These are phyloP conservation scores for Aphelenchoides besseyi DNA, from an alignment of 1,140 invertebrate genomes.

Conservation along the genomic window DNA sequence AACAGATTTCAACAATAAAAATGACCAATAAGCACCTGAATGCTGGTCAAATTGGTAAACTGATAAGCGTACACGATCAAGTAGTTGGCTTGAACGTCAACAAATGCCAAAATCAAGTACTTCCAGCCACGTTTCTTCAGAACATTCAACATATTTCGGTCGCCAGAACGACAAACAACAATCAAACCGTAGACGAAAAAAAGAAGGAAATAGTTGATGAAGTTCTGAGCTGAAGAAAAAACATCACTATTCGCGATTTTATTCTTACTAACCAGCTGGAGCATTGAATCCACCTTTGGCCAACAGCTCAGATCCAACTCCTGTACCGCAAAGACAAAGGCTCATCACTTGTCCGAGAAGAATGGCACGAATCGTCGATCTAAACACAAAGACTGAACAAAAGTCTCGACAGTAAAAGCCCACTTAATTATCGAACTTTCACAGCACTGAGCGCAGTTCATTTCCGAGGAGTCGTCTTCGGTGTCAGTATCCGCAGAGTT, in stretches of 20 bases:
- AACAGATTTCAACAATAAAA: constrained; percentile 22
- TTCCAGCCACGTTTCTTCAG: constrained; percentile 72
- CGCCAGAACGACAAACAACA: constrained; percentile 45
- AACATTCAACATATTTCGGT: constrained; percentile 60
- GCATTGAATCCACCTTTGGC: constrained; percentile 47
- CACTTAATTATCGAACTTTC: constrained; percentile 46
- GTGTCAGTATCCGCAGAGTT: not conserved
- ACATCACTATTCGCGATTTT: constrained; percentile 17
- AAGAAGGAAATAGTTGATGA: constrained; percentile 59
- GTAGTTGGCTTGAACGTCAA: constrained; percentile 78
- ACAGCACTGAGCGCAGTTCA: constrained; percentile 50
- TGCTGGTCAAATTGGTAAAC: constrained; percentile 66
- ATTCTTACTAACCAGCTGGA: constrained; percentile 46
- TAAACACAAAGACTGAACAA: not conserved
- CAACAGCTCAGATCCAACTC: constrained; percentile 48
- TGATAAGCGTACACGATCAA: constrained; percentile 74
- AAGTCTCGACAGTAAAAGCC: constrained; percentile 18
- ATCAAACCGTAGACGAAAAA: constrained; percentile 57
- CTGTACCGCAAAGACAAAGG: constrained; percentile 56
- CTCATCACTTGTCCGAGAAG: constrained; percentile 55
- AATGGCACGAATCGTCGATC: constrained; percentile 37
- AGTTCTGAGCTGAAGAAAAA: constrained; percentile 52
- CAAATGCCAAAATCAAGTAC: constrained; percentile 73
- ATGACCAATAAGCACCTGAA: constrained; percentile 63
- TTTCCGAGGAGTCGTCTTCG: not conserved